A percentile compares a stretch with the other conserved stretches of the same genome.
These are phyloP conservation scores for Elephas maximus DNA, from an alignment of 2,113 vertebrate genomes.

Conservation along the genomic window DNA sequence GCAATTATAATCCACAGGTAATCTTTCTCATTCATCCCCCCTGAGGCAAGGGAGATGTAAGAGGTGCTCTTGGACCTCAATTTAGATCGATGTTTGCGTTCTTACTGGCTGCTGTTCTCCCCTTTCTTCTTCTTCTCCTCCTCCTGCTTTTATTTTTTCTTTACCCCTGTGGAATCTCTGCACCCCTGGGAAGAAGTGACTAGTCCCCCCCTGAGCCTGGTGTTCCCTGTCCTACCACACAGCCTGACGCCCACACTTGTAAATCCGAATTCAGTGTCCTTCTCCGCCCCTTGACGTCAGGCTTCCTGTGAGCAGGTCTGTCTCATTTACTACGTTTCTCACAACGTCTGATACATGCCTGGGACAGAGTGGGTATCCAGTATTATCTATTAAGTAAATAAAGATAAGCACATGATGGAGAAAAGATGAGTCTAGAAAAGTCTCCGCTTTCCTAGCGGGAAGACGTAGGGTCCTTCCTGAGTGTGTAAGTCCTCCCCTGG, in stretches of 20 bases:
- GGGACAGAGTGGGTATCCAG: too few species aligned
- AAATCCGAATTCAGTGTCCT: neutral
- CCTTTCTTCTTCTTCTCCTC: rapidly evolving
- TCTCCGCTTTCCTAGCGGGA: neutral
- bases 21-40: conserved; percentile 86
- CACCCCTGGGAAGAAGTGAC: too few species aligned
- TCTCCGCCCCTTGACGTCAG: neutral
- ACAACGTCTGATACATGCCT: too few species aligned
- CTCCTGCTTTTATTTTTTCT: neutral
- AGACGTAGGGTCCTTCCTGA: neutral
- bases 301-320: neutral
- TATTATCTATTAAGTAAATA: too few species aligned
- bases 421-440: neutral
- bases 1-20: conserved; percentile 89
- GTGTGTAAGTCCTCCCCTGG: neutral
- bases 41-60: conserved; percentile 80
- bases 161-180: neutral
- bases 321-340: neutral
- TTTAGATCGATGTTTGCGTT: conserved; percentile 85
- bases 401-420: too few species aligned
- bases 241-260: neutral
- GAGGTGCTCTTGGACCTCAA: conserved; percentile 79
- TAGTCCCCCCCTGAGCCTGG: too few species aligned
- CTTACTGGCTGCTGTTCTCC: conserved; percentile 26
- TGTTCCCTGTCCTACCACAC: too few species aligned